A percentile compares a stretch with the other conserved stretches of the same genome.
These are phyloP conservation scores for Acrobasis consociella DNA, from an alignment of 2,888 invertebrate species.

Conservation along the genomic window DNA sequence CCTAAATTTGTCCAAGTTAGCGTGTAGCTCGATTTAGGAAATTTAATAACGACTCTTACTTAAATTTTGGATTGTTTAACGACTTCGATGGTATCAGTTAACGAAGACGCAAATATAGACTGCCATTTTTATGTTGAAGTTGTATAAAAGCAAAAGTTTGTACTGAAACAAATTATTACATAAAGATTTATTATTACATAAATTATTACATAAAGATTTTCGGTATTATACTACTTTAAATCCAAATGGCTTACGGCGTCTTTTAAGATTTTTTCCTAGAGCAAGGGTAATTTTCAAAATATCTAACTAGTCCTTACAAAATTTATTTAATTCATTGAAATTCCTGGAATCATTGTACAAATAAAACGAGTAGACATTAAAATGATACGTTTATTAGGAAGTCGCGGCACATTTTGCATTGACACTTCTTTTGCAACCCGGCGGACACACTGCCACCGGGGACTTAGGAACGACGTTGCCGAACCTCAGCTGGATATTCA, in stretches of 20 bases:
- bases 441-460: slow-evolving; percentile 42
- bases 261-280: too few relatives aligned
- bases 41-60: slow-evolving; percentile 7
- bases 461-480: slow-evolving; percentile 32
- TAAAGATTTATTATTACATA: too few relatives aligned
- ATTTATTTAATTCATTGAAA: too few relatives aligned
- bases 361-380: slow-evolving; percentile 13
- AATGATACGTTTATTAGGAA: slow-evolving; percentile 27
- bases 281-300: too few relatives aligned
- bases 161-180: neutral
- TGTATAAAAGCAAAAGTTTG: neutral
- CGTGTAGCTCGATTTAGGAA: slow-evolving; percentile 5
- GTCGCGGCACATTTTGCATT: slow-evolving; percentile 49
- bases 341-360: neutral
- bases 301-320: too few relatives aligned
- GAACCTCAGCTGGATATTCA: slow-evolving; percentile 54
- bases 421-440: slow-evolving; percentile 60
- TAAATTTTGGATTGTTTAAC: slow-evolving; percentile 1
- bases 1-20: slow-evolving; percentile 3
- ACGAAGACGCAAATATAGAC: slow-evolving; percentile 8
- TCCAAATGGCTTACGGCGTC: too few relatives aligned
- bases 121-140: slow-evolving; percentile 1
- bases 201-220: neutral
- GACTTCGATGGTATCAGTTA: slow-evolving; percentile 16
- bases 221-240: too few relatives aligned